Evolutionary conservation across 2,888 invertebrate genomes (phyloP).

Genomic region (Hemaris fuciformis): DNA sequence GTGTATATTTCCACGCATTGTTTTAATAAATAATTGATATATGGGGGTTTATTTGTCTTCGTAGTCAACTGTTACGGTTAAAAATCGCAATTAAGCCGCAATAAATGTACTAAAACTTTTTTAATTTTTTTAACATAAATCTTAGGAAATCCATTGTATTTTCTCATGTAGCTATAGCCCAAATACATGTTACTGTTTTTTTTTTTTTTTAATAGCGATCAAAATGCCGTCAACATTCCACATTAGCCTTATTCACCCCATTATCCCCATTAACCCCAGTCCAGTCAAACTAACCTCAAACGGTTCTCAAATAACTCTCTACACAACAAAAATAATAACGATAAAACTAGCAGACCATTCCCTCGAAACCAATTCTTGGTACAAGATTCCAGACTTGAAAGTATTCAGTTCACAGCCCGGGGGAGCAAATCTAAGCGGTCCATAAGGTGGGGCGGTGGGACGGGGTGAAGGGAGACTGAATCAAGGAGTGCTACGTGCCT

Average conservation of each 20-base stretch:
- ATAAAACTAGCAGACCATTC: constrained; percentile 70
- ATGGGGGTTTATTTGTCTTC: too few relatives aligned
- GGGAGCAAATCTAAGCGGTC: constrained; percentile 80
- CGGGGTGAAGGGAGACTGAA: constrained; percentile 67
- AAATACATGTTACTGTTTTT: too few relatives aligned
- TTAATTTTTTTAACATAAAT: too few relatives aligned
- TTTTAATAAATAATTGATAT: too few relatives aligned
- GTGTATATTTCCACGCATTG: too few relatives aligned
- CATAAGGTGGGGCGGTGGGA: constrained; percentile 67
- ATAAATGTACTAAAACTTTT: too few relatives aligned
- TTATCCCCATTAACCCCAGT: background rate
- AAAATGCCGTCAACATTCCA: background rate
- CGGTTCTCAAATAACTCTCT: constrained; percentile 1
- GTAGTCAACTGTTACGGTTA: too few relatives aligned
- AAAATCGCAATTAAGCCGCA: too few relatives aligned
- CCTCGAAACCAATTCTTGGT: constrained; percentile 75
- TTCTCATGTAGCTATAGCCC: too few relatives aligned
- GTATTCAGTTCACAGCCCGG: constrained; percentile 76
- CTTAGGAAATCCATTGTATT: too few relatives aligned
- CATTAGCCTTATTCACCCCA: background rate
- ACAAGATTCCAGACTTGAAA: constrained; percentile 77
- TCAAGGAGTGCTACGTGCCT: constrained; percentile 79
- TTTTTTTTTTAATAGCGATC: background rate
- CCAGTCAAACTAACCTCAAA: background rate
- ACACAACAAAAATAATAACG: constrained; percentile 44